Evolutionary conservation across 2,888 invertebrate genomes (phyloP), one percentile per base, ranked within the genome.

Genomic region (Drymonia ruficornis): DNA sequence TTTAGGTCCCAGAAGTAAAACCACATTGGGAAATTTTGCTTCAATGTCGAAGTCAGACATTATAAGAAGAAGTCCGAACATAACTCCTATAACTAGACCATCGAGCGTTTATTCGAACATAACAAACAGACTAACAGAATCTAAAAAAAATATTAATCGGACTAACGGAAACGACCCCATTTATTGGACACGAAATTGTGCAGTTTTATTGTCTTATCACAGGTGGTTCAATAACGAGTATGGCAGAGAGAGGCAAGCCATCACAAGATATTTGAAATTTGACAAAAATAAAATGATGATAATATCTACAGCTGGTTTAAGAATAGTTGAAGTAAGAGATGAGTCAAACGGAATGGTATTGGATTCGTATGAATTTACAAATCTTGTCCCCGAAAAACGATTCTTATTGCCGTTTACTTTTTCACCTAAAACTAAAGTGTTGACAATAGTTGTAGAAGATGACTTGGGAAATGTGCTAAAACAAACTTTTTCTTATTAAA

Each of bases 401-500:
- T 94, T 94, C 77, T 84, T 93, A 72, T 82, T 94, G 56, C 94
- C 94, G 9, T 92, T 93, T 77, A 93, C 93, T 36, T 89, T 91
- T 75, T 87, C 92, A 49, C 87, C 86, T 50, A 89, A 87, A 80
- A 88, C 84, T 54, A 90, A 86, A 83, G 89, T 89, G 58, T 80
- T 94, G 52, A 94, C 93, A 46, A 93, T 96, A 70, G 93, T 95
- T 52, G 95, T 95, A 43, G 95, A 95, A 83, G 96, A 96, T 72
- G 94, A 95, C 63, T 81, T 93, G 63, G 96, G 96, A 67, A 95
- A 95, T 78, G 94, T 96, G 63, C 85, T 96, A 57, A 96, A 95
- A 84, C 93, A 94, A 78, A 93, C 94, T 67, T 92, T 94, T 84
- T 93, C 94, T 8, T 93, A 93, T 79, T 93, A 80, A 80, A 67